A percentile compares a stretch with the other conserved stretches of the same genome.
Conservation (phyloP, 1,140 invertebrate species). For the Cepaea nemoralis region DNA sequence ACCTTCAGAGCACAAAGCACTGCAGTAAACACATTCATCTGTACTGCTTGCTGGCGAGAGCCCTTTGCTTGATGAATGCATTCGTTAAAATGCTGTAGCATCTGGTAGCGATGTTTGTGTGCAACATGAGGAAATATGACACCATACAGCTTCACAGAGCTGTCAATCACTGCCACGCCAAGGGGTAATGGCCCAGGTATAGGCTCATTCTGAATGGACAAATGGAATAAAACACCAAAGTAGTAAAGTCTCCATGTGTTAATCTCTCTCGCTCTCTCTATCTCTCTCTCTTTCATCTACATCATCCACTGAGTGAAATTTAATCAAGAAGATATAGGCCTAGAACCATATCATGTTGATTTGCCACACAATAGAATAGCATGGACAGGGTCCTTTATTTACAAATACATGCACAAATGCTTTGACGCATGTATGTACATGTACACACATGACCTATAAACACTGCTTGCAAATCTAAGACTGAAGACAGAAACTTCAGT, state of each 20-base stretch:
- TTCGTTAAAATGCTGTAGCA: constrained; percentile 96
- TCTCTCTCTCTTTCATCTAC: no score
- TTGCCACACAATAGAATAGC: no score
- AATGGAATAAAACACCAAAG: no score
- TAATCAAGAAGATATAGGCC: neutral
- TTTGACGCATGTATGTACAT: no score
- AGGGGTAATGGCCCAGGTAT: constrained; percentile 89
- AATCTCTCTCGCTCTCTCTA: no score
- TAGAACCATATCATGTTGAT: no score
- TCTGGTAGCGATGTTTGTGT: constrained; percentile 94
- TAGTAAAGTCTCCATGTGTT: no score
- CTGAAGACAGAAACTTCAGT: neutral
- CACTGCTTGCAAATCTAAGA: no score
- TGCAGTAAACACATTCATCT: constrained; percentile 96
- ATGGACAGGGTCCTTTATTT: no score
- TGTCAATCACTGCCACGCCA: constrained; percentile 96
- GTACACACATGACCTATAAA: no score
- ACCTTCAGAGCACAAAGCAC: constrained; percentile 88
- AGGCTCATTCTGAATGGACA: constrained; percentile 64
- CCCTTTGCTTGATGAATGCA: constrained; percentile 93
- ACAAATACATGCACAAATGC: no score
- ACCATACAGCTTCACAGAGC: constrained; percentile 92
- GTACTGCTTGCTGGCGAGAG: constrained; percentile 91
- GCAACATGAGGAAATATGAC: constrained; percentile 93
- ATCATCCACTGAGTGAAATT: neutral